Evolutionary conservation across 92 coral and sea anemone genomes (phyloP).

Genomic region (Zoanthus gigantus): DNA sequence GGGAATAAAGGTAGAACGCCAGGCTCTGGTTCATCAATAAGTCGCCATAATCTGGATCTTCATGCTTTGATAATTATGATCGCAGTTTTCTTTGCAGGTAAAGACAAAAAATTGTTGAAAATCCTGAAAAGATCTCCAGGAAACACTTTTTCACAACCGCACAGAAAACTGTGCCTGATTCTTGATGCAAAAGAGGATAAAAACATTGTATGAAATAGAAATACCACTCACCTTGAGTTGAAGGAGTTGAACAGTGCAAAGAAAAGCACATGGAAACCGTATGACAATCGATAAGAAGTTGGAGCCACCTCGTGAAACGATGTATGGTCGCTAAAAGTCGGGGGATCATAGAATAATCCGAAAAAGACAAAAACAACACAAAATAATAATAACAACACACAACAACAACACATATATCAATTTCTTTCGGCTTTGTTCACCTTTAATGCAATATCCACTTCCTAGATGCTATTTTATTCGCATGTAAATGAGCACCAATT

Average conservation of each 20-base stretch:
- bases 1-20: not conserved
- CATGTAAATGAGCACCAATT: too few species aligned
- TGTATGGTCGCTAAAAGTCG: too few species aligned
- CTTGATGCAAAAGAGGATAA: not conserved
- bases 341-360: too few species aligned
- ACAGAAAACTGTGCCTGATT: too few species aligned
- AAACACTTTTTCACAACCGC: not conserved
- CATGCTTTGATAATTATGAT: not conserved
- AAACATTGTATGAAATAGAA: not conserved
- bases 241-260: not conserved
- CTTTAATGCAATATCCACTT: not conserved
- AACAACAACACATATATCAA: too few species aligned
- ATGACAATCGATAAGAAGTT: too few species aligned
- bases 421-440: too few species aligned
- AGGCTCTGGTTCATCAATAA: not conserved
- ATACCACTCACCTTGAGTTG: not conserved
- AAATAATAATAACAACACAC: not conserved
- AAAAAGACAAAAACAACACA: slow-evolving; percentile 7
- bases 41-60: not conserved
- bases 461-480: not conserved
- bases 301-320: too few species aligned
- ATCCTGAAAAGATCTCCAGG: not conserved
- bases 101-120: not conserved
- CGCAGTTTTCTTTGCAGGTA: not conserved
- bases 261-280: not conserved